Base-by-base conservation (phyloP, 2,888 invertebrate genomes). In the Zygogramma bicolorata region DNA sequence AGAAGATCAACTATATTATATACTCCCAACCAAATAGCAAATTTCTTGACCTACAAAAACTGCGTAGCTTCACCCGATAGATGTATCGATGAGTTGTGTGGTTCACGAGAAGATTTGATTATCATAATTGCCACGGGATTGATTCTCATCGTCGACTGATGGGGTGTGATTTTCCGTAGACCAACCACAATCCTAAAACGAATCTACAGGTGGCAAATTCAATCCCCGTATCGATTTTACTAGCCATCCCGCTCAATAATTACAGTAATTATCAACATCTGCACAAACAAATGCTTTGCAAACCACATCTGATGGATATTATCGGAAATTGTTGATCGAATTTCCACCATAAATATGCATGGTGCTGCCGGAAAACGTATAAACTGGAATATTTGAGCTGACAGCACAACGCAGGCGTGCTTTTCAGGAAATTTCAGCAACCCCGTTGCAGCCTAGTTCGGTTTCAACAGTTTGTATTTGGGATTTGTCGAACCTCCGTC, bases 361-460 rank as follows among this genome's bases (percentile, higher is more conserved):
- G 46, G 27, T 13, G 25, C 49, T 31, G 27, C 20, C 18, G 46
- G 27, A 63, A 42, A 63, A 61, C 27, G 62, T 29, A 46, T 18
- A 20, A 40, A 13, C 62, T 29, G 13, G 15, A 5, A n/a, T 20
- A 22, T 25, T 10, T 31, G 7, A 42, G 62, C 13, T n/a, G 22
- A 27, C 22, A 22, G 15, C 46, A 46, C 18, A 60, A 69, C 69
- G 70, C 70, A 70, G 46, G 70, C 70, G 73, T 66, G 69, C 42
- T 65, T 69, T 69, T 69, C 65, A 65, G 68, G 68, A 65, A 68
- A 68, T 40, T 59, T 65, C 61, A 61, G 68, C 71, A 57, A 40
- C 66, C 69, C 69, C 69, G 57, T 66, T 65, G 60, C 58, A 69
- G 65, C 67, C 66, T 61, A 53, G 65, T 65, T 59, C 34, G 40